Base-by-base conservation (phyloP, 2,888 invertebrate species). In the Megaustenia siamemsis region DNA sequence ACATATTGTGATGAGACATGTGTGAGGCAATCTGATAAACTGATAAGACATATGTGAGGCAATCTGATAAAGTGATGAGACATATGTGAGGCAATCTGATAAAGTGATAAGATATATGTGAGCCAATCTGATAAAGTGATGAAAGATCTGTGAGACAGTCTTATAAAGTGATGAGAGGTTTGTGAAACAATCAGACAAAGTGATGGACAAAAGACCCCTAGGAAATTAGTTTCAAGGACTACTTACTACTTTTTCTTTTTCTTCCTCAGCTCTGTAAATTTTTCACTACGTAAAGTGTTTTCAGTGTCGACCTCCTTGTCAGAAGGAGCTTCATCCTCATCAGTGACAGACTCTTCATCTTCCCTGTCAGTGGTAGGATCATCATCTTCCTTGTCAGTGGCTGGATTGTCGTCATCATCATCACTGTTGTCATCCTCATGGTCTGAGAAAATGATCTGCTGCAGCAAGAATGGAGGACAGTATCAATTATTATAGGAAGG, bases 381-480 rank as follows among this genome's bases (percentile, higher is more conserved):
- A 66, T 68, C 56, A 2, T 71, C 63, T 63, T 79, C 49, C 10
- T 12, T 18, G 6, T 6, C 68, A 28, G 18, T 45, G 75, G 24
- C 35, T 40, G 40, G 10, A 18, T 10, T 15, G 45, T 75, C 49
- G 21, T 87, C 80, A 60, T 86, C 87, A 0, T 69, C 77, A 53
- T 66, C 78, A 84, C 60, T 75, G 68, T 71, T 60, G 43, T 83
- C 89, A 66, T 87, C 90, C 28, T 91, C 91, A 28, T 87, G 88
- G 84, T 91, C 93, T 95, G 86, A 88, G 21, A 85, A 53, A 43
- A 87, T 84, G 49, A 85, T 84, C 63, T 63, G 28, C 28, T 28
- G n/a, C 93, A 92, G 85, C 45, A 69, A 45, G 15, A 69, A 68
- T 12, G 35, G 24, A 69, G 3, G 66, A 49, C 86, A 35, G 38